Percentiles rank a stretch among this genome's conserved stretches.
phyloP scores from a whole-genome alignment of 2,113 vertebrate species.

The Carettochelys insculpta region DNA sequence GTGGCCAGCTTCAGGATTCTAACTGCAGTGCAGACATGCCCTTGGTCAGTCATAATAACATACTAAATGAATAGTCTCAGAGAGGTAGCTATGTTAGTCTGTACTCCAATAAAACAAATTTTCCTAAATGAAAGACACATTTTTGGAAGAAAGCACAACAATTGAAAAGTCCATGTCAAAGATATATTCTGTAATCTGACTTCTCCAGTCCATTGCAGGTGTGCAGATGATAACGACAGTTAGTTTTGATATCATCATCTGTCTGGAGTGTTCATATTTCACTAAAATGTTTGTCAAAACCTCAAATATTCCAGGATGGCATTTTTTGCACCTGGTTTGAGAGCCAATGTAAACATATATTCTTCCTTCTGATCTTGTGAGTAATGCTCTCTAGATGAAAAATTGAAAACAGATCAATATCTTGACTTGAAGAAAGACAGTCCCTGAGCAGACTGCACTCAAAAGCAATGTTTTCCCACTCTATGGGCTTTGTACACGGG shows the following conservation, averaged over 20 bases:
- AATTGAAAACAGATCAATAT: not conserved
- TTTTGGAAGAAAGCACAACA: not conserved
- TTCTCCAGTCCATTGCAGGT: not conserved
- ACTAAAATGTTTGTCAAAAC: not conserved
- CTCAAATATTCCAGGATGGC: rapidly evolving
- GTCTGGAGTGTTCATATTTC: not conserved
- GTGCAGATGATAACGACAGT: not conserved
- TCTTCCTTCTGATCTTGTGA: not conserved
- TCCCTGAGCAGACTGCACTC: not conserved
- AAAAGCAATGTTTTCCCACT: not conserved
- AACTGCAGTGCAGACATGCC: not conserved
- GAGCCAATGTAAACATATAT: not conserved
- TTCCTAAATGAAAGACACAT: not conserved
- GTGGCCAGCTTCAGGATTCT: not conserved
- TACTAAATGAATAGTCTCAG: not conserved
- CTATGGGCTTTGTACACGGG: not conserved
- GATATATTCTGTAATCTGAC: rapidly evolving
- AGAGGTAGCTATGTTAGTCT: no score
- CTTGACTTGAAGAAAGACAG: not conserved
- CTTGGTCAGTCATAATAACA: not conserved
- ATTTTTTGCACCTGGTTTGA: rapidly evolving
- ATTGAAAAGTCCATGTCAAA: not conserved
- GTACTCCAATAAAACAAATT: no score
- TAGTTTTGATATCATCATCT: not conserved
- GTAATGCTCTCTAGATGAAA: not conserved